These are phyloP conservation scores for Varanus komodoensis DNA, from an alignment of 2,113 vertebrate species.

Conservation along the genomic window DNA sequence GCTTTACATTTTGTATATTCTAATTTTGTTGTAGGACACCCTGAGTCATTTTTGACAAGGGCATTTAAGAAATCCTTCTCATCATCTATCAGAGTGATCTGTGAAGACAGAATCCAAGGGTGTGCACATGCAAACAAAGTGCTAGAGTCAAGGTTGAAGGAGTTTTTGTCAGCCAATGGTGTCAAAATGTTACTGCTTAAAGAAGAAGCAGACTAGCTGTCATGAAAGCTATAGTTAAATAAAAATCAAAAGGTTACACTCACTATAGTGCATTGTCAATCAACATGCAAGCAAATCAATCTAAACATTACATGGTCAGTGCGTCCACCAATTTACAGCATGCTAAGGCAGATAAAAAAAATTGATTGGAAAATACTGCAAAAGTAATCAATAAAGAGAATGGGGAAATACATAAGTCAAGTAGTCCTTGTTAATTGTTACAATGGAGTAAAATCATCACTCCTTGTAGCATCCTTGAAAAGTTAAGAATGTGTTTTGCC, in stretches of 20 bases:
- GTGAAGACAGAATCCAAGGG: not conserved
- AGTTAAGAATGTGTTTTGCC: not conserved
- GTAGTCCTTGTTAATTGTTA: not conserved
- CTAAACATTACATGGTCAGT: not conserved
- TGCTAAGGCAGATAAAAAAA: not conserved
- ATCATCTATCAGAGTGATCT: not conserved
- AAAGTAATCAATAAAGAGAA: not conserved
- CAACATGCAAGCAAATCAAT: not conserved
- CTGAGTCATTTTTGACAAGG: no score
- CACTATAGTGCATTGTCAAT: not conserved
- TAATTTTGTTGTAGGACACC: no score
- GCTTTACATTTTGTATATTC: no score
- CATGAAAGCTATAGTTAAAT: not conserved
- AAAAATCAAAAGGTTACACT: not conserved
- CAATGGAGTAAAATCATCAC: not conserved
- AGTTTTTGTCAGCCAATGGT: not conserved
- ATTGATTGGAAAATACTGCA: rapidly evolving
- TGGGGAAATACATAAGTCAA: not conserved
- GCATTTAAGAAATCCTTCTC: no score
- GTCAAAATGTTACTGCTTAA: not conserved
- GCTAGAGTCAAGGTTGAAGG: not conserved
- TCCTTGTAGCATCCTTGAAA: not conserved
- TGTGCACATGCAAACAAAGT: not conserved
- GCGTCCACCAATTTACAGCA: slow-evolving; percentile 2
- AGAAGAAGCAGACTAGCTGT: not conserved